A percentile compares a stretch with the other conserved stretches of the same genome.
Conservation (phyloP, 2,113 vertebrate genomes). For the Nematolebias whitei region DNA sequence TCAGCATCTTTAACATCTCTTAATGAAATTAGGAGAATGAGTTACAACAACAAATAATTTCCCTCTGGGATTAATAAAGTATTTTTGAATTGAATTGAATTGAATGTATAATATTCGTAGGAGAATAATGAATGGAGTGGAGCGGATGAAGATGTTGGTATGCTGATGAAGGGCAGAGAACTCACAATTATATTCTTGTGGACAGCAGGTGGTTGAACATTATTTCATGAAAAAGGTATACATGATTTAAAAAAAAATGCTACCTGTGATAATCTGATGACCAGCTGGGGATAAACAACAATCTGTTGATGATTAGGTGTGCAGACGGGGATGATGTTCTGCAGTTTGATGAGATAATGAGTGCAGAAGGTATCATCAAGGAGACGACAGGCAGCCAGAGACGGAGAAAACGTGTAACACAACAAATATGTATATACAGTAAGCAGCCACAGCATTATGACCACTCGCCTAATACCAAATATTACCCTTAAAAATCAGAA, state of each 20-base stretch:
- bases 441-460: background rate
- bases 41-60: too few species aligned
- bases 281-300: background rate
- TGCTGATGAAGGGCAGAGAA: too few species aligned
- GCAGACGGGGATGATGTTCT: background rate
- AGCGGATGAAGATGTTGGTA: too few species aligned
- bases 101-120: too few species aligned
- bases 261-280: background rate
- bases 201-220: background rate
- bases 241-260: background rate
- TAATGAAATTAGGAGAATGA: too few species aligned
- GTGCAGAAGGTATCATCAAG: slow-evolving; percentile 3
- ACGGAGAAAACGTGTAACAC: background rate
- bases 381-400: slow-evolving; percentile 1
- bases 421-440: background rate
- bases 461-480: background rate
- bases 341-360: slow-evolving; percentile 6
- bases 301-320: background rate
- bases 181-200: too few species aligned
- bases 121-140: too few species aligned
- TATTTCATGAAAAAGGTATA: background rate
- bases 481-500: background rate
- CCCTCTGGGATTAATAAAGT: too few species aligned
- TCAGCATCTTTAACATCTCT: too few species aligned
- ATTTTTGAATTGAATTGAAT: too few species aligned